Percentiles rank a stretch among this genome's conserved stretches.
Conservation (phyloP, 2,888 invertebrate species). For the Xanthia icteritia region DNA sequence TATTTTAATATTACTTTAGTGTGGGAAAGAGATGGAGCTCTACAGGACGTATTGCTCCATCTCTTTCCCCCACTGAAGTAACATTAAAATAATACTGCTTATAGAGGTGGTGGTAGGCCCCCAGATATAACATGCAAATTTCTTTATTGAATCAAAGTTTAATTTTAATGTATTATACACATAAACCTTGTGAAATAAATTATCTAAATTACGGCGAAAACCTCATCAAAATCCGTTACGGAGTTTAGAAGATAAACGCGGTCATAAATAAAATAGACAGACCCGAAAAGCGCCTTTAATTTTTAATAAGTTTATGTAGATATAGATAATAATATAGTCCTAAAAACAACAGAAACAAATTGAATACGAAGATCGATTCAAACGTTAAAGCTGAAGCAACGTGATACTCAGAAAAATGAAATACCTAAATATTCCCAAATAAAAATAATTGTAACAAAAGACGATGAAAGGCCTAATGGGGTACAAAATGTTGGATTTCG, state of each 20-base stretch:
- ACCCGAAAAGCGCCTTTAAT: not conserved
- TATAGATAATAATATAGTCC: too few relatives aligned
- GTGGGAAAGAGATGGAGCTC: too few relatives aligned
- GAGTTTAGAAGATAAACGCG: not conserved
- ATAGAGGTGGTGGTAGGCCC: too few relatives aligned
- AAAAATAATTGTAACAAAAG: slow-evolving; percentile 37
- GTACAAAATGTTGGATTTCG: slow-evolving; percentile 44
- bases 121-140: too few relatives aligned
- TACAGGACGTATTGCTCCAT: too few relatives aligned
- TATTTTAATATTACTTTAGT: too few relatives aligned
- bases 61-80: too few relatives aligned
- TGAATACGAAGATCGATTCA: slow-evolving; percentile 1
- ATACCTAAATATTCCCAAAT: not conserved
- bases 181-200: too few relatives aligned
- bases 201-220: not conserved
- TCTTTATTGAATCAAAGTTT: too few relatives aligned
- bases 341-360: not conserved
- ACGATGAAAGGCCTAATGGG: slow-evolving; percentile 39
- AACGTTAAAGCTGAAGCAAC: not conserved
- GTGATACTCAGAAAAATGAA: not conserved
- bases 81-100: too few relatives aligned
- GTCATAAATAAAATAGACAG: not conserved
- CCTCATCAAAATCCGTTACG: not conserved
- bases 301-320: too few relatives aligned
- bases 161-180: too few relatives aligned